Evolutionary conservation across 1,140 invertebrate genomes (phyloP), one percentile per base, ranked within the genome.

Genomic region (Eurytemora carolleeae): DNA sequence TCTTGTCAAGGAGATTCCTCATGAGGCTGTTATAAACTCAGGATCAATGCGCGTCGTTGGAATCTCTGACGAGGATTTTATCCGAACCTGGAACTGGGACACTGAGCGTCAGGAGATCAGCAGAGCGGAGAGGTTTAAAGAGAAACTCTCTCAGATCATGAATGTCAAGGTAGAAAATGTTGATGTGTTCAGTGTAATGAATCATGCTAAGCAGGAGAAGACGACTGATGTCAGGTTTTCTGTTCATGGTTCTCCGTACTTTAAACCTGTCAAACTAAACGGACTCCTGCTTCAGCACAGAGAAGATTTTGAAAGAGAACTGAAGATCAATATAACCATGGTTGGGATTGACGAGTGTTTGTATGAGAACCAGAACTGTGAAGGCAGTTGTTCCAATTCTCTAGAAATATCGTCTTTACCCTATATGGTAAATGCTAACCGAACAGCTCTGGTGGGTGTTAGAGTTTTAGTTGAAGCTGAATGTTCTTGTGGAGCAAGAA

Each of bases 321-420:
- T 95, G 7, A 91, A 90, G 23, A 87, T 96, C 55, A 91, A 92
- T 67, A 93, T 98, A 52, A 90, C 87, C 2, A 94, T 96, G 90
- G 89, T 96, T 1, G 90, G 89, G 60, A 96, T 98, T 65, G 91
- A 98, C 68, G 90, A 96, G 74, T 98, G 94, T 72, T 75, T 94
- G 24, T 88, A 91, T 70, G 89, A 94, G 75, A 90, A 94, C 70
- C 84, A 89, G 68, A 86, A 85, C 74, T 97, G 92, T 73, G 90
- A 95, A 73, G 88, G 87, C 3, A 94, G 90, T 58, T 97, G 94
- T 73, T 92, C 89, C 1, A 97, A 94, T 73, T 80, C 81, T 25
- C 73, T 95, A 23, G 85, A 89, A 67, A 88, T 94, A 57, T 89
- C 84, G 71, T 80, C 82, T 63, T 73, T 89, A 59, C 92, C 92